These are phyloP conservation scores for Stegana nigrithorax DNA, from an alignment of 2,888 invertebrate species.

Conservation along the genomic window DNA sequence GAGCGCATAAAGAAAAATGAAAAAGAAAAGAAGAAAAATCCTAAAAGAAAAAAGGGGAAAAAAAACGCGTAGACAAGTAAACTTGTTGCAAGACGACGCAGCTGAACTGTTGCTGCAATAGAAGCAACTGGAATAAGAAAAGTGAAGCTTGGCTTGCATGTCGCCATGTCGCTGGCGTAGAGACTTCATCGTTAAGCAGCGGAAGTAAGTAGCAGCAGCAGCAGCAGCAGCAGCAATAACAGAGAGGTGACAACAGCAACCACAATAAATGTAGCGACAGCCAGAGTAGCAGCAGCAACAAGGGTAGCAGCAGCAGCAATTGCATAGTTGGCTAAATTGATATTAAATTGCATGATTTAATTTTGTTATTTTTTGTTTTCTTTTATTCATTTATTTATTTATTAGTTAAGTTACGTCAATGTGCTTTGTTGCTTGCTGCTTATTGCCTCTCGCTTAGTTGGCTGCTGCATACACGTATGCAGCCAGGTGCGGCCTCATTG, in stretches of 20 bases:
- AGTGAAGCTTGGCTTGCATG: too few relatives aligned
- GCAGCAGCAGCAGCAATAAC: too few relatives aligned
- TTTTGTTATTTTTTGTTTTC: neutral
- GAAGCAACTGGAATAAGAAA: neutral
- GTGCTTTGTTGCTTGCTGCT: too few relatives aligned
- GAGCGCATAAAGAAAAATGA: neutral
- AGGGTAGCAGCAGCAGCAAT: conserved; percentile 9
- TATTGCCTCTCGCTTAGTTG: too few relatives aligned
- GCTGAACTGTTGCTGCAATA: too few relatives aligned
- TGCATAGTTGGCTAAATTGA: conserved; percentile 20
- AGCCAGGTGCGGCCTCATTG: too few relatives aligned
- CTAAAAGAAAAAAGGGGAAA: neutral
- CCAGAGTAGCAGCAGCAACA: neutral
- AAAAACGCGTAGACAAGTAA: neutral
- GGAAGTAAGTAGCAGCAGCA: neutral
- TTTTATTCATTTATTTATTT: neutral
- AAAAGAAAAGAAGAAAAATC: neutral
- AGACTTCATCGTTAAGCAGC: neutral
- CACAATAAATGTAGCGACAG: neutral
- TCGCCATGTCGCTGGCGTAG: too few relatives aligned
- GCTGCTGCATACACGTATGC: too few relatives aligned
- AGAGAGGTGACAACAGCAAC: conserved; percentile 16
- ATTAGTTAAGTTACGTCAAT: neutral
- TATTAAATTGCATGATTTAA: conserved; percentile 18
- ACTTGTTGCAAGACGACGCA: neutral